Conservation (phyloP, 2,888 invertebrate species). For the Synanthedon vespiformis region DNA sequence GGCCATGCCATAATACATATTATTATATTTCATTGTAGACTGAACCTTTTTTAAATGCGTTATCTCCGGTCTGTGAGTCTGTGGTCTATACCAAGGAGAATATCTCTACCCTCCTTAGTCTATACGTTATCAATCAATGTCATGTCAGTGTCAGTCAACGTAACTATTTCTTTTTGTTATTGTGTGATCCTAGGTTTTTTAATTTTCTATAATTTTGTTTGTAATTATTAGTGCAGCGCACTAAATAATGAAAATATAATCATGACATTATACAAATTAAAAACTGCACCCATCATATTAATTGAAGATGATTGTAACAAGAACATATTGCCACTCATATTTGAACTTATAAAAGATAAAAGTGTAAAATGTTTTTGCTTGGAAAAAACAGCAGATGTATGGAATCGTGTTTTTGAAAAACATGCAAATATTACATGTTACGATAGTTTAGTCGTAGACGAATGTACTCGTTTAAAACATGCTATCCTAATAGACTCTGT, state of each 20-base stretch:
- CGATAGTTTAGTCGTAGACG: slow-evolving; percentile 23
- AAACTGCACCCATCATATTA: slow-evolving; percentile 38
- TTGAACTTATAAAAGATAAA: slow-evolving; percentile 28
- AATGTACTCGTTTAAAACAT: slow-evolving; percentile 21
- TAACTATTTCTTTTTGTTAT: too few relatives aligned
- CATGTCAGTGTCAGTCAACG: too few relatives aligned
- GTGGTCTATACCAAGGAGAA: too few relatives aligned
- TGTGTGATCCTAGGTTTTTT: too few relatives aligned
- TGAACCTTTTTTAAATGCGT: too few relatives aligned
- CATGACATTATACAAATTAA: slow-evolving; percentile 47
- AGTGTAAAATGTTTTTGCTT: slow-evolving; percentile 36
- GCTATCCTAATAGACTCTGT: slow-evolving; percentile 50
- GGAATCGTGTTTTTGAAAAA: slow-evolving; percentile 36
- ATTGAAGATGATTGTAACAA: slow-evolving; percentile 47
- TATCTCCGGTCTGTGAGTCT: too few relatives aligned
- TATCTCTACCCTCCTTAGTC: too few relatives aligned
- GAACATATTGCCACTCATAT: slow-evolving; percentile 41
- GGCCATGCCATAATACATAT: too few relatives aligned
- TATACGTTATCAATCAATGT: too few relatives aligned
- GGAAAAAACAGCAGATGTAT: slow-evolving; percentile 37
- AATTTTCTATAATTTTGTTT: too few relatives aligned
- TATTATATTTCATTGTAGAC: too few relatives aligned
- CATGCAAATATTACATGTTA: slow-evolving; percentile 23
- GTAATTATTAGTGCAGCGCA: too few relatives aligned
- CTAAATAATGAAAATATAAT: background rate